Evolutionary conservation across 2,113 vertebrate species (phyloP).

Genomic region (Poeciliopsis retropinna): DNA sequence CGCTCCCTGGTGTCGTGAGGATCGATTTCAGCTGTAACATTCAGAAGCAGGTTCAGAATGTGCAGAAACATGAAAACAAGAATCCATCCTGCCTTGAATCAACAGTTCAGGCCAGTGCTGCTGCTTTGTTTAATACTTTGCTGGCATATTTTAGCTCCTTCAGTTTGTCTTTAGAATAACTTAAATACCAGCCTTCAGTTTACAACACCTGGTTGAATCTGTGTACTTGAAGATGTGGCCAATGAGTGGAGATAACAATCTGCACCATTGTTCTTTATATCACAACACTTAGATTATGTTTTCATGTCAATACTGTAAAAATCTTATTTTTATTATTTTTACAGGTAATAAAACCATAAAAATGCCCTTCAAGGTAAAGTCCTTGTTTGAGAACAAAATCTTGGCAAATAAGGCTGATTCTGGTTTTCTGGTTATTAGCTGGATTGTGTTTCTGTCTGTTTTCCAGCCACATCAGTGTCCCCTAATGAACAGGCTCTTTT

Average conservation of each 20-base stretch:
- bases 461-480: too few species aligned
- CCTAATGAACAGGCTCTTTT: not conserved
- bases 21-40: too few species aligned
- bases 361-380: not conserved
- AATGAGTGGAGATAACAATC: not conserved
- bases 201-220: not conserved
- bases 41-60: too few species aligned
- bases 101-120: too few species aligned
- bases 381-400: too few species aligned
- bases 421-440: not conserved
- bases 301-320: not conserved
- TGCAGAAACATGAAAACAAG: too few species aligned
- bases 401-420: not conserved
- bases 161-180: not conserved
- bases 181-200: not conserved
- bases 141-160: too few species aligned
- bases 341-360: not conserved
- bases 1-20: too few species aligned
- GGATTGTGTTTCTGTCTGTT: not conserved
- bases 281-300: not conserved
- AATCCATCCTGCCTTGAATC: too few species aligned
- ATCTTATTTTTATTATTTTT: not conserved
- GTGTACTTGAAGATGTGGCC: not conserved
- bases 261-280: not conserved
- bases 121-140: too few species aligned